Evolutionary conservation across 2,113 vertebrate genomes (phyloP).

Genomic region (Rhinichthys klamathensis): DNA sequence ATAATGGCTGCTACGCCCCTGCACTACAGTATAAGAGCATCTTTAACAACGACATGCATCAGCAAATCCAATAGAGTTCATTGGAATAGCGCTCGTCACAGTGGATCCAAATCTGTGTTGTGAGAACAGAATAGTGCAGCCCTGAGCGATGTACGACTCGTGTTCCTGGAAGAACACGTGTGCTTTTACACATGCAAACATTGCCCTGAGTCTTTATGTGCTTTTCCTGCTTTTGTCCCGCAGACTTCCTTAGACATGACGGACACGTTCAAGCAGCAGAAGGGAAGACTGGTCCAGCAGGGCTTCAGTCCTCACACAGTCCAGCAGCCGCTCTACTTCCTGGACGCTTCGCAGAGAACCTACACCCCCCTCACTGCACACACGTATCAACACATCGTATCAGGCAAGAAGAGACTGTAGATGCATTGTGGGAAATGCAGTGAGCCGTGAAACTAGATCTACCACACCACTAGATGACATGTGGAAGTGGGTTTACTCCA

Average conservation of each 20-base stretch:
- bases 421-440: neutral
- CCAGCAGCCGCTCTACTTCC: constrained; percentile 76
- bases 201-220: neutral
- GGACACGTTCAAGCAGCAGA: constrained; percentile 87
- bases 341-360: constrained; percentile 70
- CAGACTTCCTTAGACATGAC: constrained; percentile 81
- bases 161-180: neutral
- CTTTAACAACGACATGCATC: too few species aligned
- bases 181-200: neutral
- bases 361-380: constrained; percentile 71
- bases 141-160: neutral
- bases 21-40: too few species aligned
- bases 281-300: constrained; percentile 76
- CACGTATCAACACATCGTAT: constrained; percentile 72
- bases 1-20: too few species aligned
- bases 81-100: too few species aligned
- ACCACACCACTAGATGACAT: too few species aligned
- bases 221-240: constrained; percentile 1
- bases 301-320: constrained; percentile 73
- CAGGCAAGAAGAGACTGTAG: constrained; percentile 76
- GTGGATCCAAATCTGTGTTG: too few species aligned
- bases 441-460: neutral
- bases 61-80: too few species aligned
- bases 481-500: neutral
- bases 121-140: too few species aligned